Conservation (phyloP, 2,113 vertebrate species). For the Burhinus bistriatus region DNA sequence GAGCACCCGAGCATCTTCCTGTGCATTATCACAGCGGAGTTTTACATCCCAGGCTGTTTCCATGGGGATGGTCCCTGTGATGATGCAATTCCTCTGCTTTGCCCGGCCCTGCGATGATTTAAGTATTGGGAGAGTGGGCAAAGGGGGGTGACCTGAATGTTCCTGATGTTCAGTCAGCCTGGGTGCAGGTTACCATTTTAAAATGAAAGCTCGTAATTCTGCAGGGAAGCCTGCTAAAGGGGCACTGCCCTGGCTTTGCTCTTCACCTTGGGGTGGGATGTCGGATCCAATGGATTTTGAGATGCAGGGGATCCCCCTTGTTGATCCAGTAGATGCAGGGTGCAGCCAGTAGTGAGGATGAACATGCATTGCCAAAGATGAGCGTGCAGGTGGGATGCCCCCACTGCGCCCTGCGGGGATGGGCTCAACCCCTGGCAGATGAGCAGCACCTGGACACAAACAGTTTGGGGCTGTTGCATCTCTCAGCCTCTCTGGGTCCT, state of each 20-base stretch:
- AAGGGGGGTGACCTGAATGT: neutral
- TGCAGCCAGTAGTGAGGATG: neutral
- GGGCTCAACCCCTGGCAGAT: fast-evolving
- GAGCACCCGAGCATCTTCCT: fast-evolving
- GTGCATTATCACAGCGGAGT: fast-evolving
- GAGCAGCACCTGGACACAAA: neutral
- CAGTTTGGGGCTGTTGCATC: neutral
- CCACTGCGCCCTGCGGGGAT: neutral
- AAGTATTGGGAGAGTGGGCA: neutral
- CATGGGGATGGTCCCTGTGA: neutral
- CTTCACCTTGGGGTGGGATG: neutral
- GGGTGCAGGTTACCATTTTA: neutral
- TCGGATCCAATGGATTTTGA: fast-evolving
- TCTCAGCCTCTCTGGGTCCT: fast-evolving
- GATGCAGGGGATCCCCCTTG: neutral
- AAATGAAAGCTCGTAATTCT: neutral
- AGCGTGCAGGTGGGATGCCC: neutral
- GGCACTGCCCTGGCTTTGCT: neutral
- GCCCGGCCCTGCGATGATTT: neutral
- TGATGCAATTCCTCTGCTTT: neutral
- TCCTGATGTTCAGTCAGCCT: neutral
- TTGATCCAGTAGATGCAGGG: neutral
- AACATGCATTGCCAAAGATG: neutral
- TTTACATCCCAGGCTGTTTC: neutral
- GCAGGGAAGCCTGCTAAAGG: neutral